phyloP scores from a whole-genome alignment of 2,888 invertebrate genomes.

The Drosophila nigricruria region DNA sequence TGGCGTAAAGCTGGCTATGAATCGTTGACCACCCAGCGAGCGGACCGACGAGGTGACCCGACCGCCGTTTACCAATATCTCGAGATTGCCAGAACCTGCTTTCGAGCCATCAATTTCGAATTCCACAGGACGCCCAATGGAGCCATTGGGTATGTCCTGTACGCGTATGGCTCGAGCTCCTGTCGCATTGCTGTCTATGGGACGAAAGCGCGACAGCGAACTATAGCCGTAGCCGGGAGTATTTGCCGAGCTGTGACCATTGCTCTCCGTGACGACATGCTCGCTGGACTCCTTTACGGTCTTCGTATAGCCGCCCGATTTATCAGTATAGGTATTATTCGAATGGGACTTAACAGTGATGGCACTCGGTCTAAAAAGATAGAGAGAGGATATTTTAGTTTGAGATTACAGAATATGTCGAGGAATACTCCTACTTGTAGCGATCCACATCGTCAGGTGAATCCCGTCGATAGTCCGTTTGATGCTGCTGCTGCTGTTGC shows the following conservation, averaged over 20 bases:
- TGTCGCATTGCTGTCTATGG: slow-evolving; percentile 87
- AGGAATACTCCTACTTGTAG: slow-evolving; percentile 67
- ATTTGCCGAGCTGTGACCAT: slow-evolving; percentile 58
- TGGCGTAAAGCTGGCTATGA: slow-evolving; percentile 97
- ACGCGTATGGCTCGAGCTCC: slow-evolving; percentile 95
- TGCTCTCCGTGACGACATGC: slow-evolving; percentile 84
- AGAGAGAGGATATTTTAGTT: neutral
- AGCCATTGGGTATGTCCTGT: slow-evolving; percentile 93
- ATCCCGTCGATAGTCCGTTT: slow-evolving; percentile 79
- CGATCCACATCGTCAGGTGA: slow-evolving; percentile 82
- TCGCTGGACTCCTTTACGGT: slow-evolving; percentile 85
- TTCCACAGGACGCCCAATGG: slow-evolving; percentile 95
- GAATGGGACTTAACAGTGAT: slow-evolving; percentile 84
- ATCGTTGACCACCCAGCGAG: slow-evolving; percentile 94
- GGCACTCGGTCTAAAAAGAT: slow-evolving; percentile 81
- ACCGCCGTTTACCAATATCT: slow-evolving; percentile 97
- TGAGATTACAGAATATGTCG: neutral
- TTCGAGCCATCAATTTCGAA: slow-evolving; percentile 98
- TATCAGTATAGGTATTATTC: slow-evolving; percentile 83
- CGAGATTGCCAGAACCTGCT: slow-evolving; percentile 98
- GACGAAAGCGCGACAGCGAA: slow-evolving; percentile 84
- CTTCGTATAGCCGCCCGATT: slow-evolving; percentile 84
- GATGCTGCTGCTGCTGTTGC: slow-evolving; percentile 74
- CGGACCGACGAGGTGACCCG: slow-evolving; percentile 97
- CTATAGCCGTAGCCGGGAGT: slow-evolving; percentile 76